Evolutionary conservation across 2,113 vertebrate species (phyloP).

Genomic region (Astatoreochromis straeleni): DNA sequence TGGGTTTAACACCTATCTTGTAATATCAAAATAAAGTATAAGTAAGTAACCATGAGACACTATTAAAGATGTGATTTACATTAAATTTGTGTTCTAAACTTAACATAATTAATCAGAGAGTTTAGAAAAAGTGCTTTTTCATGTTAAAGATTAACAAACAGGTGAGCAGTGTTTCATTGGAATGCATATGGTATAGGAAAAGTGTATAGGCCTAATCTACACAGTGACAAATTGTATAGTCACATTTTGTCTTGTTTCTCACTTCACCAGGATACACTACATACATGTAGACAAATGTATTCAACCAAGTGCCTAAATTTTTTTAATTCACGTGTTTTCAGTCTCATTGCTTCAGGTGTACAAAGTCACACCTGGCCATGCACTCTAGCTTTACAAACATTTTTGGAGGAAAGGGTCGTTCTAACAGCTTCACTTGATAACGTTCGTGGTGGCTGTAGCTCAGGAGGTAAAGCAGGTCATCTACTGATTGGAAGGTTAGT

Average conservation of each 20-base stretch:
- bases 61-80: neutral
- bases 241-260: neutral
- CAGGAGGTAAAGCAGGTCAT: neutral
- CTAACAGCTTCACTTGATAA: neutral
- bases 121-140: neutral
- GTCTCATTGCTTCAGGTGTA: neutral
- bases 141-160: neutral
- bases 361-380: neutral
- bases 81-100: neutral
- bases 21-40: neutral
- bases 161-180: neutral
- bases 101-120: neutral
- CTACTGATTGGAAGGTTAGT: neutral
- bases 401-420: neutral
- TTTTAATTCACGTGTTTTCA: neutral
- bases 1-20: neutral
- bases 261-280: neutral
- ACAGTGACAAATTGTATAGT: neutral
- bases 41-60: neutral
- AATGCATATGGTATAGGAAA: neutral
- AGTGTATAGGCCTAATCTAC: neutral
- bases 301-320: accelerated
- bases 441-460: neutral
- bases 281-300: neutral
- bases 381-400: neutral